Conservation (phyloP, 2,888 invertebrate genomes). For the Eueremaeus valkanovi region DNA sequence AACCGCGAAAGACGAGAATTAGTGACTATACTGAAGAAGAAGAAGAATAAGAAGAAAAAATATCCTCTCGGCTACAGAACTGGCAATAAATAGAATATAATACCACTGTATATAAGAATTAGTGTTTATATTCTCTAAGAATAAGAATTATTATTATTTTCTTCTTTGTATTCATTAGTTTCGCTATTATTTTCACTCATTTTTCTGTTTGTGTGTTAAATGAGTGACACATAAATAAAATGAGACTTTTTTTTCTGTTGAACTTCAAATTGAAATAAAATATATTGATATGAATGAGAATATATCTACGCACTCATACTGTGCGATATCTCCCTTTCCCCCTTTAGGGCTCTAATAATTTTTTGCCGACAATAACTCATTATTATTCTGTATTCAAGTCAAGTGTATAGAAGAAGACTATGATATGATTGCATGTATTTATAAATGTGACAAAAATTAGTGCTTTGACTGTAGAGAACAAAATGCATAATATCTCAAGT, state of each 20-base stretch:
- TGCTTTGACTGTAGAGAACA: neutral
- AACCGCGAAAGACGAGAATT: neutral
- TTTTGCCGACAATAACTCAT: neutral
- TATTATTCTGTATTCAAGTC: neutral
- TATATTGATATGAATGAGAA: no score
- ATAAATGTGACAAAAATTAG: neutral
- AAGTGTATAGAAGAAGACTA: neutral
- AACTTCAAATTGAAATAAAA: no score
- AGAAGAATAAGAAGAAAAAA: neutral
- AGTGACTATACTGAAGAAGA: neutral
- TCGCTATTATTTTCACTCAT: no score
- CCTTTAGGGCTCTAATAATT: conserved; percentile 2
- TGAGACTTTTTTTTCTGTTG: no score
- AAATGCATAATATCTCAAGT: neutral
- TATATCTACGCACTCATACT: no score
- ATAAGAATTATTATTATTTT: no score
- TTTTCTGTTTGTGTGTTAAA: no score
- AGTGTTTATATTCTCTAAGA: no score
- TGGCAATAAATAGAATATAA: no score
- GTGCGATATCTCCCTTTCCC: neutral
- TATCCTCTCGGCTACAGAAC: neutral
- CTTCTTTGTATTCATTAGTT: no score
- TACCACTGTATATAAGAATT: no score
- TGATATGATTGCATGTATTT: neutral
- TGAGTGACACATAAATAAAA: no score